Evolutionary conservation across 1,140 invertebrate species (phyloP).

Genomic region (Eulimnadia texana): DNA sequence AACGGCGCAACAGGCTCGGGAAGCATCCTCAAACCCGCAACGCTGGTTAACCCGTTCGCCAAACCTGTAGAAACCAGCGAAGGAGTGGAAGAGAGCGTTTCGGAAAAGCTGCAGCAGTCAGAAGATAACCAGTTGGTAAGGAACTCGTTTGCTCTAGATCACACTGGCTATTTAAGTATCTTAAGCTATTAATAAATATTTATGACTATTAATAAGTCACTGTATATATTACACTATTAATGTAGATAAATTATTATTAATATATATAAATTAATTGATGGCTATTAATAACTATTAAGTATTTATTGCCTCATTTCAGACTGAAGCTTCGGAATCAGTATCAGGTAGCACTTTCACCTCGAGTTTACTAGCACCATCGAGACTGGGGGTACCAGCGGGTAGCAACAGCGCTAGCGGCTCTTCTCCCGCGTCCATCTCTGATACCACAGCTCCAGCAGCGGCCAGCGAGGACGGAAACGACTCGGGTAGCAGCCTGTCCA

Average conservation of each 20-base stretch:
- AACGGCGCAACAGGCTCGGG: neutral
- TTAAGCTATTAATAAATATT: neutral
- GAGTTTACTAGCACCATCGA: neutral
- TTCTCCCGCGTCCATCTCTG: neutral
- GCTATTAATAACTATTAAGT: too few relatives aligned
- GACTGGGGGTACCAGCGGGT: neutral
- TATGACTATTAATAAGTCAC: too few relatives aligned
- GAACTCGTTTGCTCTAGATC: neutral
- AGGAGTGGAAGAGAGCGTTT: neutral
- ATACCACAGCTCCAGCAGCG: slow-evolving; percentile 9
- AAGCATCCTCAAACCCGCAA: slow-evolving; percentile 5
- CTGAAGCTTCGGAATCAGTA: neutral
- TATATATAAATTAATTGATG: too few relatives aligned
- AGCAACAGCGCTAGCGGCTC: neutral
- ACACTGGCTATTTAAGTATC: neutral
- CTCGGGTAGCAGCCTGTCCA: neutral
- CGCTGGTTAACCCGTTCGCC: slow-evolving; percentile 11
- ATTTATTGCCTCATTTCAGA: too few relatives aligned
- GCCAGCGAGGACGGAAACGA: slow-evolving; percentile 10
- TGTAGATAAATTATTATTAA: too few relatives aligned
- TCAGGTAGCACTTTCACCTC: slow-evolving; percentile 1
- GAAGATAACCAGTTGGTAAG: neutral
- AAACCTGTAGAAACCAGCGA: neutral
- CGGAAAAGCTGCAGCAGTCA: neutral
- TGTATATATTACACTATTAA: too few relatives aligned